Conservation (phyloP, 2,113 vertebrate species). For the Salvelinus namaycush region DNA sequence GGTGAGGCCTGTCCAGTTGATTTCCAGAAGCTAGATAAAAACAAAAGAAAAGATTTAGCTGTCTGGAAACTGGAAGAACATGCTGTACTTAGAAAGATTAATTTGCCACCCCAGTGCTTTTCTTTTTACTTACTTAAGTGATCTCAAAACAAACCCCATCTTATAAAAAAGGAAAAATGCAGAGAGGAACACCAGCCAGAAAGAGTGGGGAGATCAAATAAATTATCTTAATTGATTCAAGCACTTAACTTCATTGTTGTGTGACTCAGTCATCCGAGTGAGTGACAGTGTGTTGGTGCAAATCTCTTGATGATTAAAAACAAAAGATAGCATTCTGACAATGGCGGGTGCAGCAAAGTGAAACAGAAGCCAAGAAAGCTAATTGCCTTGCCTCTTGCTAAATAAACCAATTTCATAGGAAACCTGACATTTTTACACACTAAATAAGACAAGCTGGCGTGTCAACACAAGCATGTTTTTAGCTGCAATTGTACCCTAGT, state of each 20-base stretch:
- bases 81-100: too few species aligned
- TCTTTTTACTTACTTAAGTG: background rate
- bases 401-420: too few species aligned
- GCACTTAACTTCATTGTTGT: constrained; percentile 29
- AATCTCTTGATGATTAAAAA: constrained; percentile 23
- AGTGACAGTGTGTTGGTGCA: constrained; percentile 14
- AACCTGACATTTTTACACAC: too few species aligned
- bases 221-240: constrained; percentile 21
- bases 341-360: constrained; percentile 12
- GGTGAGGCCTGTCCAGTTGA: constrained; percentile 96
- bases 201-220: background rate
- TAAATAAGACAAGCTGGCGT: too few species aligned
- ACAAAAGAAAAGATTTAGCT: constrained; percentile 2
- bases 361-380: constrained; percentile 6
- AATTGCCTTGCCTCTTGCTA: too few species aligned
- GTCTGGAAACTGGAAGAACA: background rate
- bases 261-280: background rate
- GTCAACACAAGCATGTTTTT: too few species aligned
- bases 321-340: background rate
- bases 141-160: background rate
- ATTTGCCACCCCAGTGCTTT: too few species aligned
- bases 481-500: too few species aligned
- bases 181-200: background rate
- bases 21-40: constrained; percentile 85
- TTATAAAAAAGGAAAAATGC: background rate